Evolutionary conservation across 2,888 invertebrate species (phyloP), one percentile per base, ranked within the genome.

Genomic region (Troilus luridus): DNA sequence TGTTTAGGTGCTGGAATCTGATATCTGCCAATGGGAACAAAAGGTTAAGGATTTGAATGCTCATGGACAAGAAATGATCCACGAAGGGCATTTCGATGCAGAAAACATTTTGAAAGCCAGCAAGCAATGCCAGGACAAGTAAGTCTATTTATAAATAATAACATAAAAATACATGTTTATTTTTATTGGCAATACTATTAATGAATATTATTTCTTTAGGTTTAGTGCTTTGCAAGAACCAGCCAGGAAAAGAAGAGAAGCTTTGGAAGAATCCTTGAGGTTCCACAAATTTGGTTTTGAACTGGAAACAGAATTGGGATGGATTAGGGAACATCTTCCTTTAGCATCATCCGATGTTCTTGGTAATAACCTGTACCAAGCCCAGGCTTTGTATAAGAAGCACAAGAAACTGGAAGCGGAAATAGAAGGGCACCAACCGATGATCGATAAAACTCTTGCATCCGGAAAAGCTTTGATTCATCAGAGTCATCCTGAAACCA

Each of bases 211-310:
- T 62, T 72, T 88, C 89, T 92, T 14, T 88, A 95, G 95, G 85
- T 96, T 98, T 93, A 95, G 95, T 92, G 95, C 96, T 59, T 95
- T 99, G 77, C 95, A 96, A 92, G 96, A 96, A 88, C 97, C 98
- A 0, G 96, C 97, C 0, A 95, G 95, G 8, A 95, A 95, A 92
- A 95, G 98, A 72, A 95, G 97, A 14, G 96, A 96, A 90, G 97
- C 97, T 59, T 95, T 99, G 56, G 97, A 98, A 93, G 98, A 98
- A 94, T 97, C 98, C 21, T 94, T 98, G 19, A 96, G 96, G 91
- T 96, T 97, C 94, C 98, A 99, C 94, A 98, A 99, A 94, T 98
- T 99, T 94, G 97, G 97, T 5, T 98, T 99, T 93, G 98, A 99
- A 93, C 96, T 99, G 88, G 97, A 98, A 88, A 97, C 97, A 1